These are phyloP conservation scores for Chamaetylas fuelleborni DNA, from an alignment of 2,113 vertebrate species.

Conservation along the genomic window DNA sequence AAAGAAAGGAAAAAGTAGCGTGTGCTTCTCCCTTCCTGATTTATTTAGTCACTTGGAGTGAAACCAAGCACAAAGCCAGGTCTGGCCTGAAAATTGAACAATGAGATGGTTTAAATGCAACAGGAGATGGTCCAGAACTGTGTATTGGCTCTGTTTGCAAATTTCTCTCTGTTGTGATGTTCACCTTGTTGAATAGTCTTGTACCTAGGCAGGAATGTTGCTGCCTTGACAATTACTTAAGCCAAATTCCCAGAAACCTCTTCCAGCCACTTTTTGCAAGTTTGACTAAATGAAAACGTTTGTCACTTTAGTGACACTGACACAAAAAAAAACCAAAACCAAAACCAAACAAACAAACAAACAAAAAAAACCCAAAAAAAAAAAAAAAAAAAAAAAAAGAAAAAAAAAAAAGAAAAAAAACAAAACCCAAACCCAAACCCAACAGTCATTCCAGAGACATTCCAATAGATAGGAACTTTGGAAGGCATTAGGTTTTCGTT, in stretches of 20 bases:
- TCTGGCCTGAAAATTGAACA: not conserved
- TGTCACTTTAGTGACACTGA: not conserved
- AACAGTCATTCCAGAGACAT: not conserved
- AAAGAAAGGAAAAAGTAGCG: rapidly evolving
- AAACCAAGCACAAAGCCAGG: not conserved
- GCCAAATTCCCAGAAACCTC: not conserved
- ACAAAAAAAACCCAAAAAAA: no score
- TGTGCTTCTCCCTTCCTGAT: not conserved
- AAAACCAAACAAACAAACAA: no score
- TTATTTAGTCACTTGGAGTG: not conserved
- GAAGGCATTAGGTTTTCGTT: slow-evolving; percentile 17
- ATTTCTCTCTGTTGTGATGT: not conserved
- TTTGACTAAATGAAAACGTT: not conserved
- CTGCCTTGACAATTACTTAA: not conserved
- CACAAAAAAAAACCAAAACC: no score
- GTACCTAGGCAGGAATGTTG: not conserved
- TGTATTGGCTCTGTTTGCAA: not conserved
- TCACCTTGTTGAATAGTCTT: not conserved
- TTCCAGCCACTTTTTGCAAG: not conserved
- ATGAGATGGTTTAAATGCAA: not conserved
- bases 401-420: no score
- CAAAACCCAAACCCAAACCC: no score
- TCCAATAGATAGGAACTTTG: not conserved
- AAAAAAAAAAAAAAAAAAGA: no score
- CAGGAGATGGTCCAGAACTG: not conserved